These are phyloP conservation scores for Epizoanthus stellaris DNA, from an alignment of 92 coral and sea anemone genomes.

Conservation along the genomic window DNA sequence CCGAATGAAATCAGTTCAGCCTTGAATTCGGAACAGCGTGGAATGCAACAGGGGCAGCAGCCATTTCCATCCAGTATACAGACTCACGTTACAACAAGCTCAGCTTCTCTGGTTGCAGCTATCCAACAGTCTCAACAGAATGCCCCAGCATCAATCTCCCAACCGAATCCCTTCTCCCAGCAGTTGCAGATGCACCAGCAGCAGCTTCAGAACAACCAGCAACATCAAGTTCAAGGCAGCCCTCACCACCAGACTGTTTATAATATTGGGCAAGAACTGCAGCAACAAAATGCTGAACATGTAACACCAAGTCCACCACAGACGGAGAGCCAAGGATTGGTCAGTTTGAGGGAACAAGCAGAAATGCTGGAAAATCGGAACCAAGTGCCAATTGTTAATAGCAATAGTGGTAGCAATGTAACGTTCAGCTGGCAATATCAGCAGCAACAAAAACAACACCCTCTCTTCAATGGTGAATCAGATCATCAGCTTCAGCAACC, in stretches of 20 bases:
- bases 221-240: slow-evolving; percentile 10
- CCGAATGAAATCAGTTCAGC: slow-evolving; percentile 34
- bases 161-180: slow-evolving; percentile 26
- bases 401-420: slow-evolving; percentile 49
- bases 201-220: slow-evolving; percentile 47
- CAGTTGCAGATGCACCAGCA: slow-evolving; percentile 40
- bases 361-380: slow-evolving; percentile 37
- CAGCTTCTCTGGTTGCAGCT: slow-evolving; percentile 51
- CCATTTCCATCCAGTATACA: slow-evolving; percentile 47
- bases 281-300: slow-evolving; percentile 38
- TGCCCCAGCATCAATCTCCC: slow-evolving; percentile 16
- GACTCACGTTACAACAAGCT: slow-evolving; percentile 49
- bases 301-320: slow-evolving; percentile 43
- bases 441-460: slow-evolving; percentile 65
- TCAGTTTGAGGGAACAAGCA: slow-evolving; percentile 41
- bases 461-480: slow-evolving; percentile 67
- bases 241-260: slow-evolving; percentile 17
- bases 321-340: slow-evolving; percentile 39
- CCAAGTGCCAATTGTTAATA: slow-evolving; percentile 34
- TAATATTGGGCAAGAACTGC: slow-evolving; percentile 31
- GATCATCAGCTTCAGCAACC: slow-evolving; percentile 52
- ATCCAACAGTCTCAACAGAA: slow-evolving; percentile 22
- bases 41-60: slow-evolving; percentile 47
- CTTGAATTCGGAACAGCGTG: slow-evolving; percentile 37
- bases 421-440: slow-evolving; percentile 55